Conservation (phyloP, 2,797 vertebrate genomes). For the Nannoperca australis region DNA sequence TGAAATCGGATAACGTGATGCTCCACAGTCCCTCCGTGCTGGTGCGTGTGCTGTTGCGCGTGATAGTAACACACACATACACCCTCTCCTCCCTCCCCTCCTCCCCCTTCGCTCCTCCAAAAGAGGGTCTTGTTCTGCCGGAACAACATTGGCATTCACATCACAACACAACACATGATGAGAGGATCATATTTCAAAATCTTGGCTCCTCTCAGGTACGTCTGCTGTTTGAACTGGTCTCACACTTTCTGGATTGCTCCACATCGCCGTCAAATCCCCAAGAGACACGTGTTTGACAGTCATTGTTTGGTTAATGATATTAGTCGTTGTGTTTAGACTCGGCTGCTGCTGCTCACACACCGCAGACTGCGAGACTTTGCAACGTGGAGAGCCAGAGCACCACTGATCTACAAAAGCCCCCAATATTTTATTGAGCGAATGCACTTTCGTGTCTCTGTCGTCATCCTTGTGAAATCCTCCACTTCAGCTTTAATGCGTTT, state of each 20-base stretch:
- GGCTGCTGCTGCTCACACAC: constrained; percentile 40
- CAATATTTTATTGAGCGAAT: constrained; percentile 41
- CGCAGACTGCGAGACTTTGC: constrained; percentile 12
- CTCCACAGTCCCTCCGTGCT: constrained; percentile 28
- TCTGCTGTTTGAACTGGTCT: constrained; percentile 50
- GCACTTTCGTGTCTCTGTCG: constrained; percentile 60
- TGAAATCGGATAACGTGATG: constrained; percentile 25
- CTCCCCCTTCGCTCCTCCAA: constrained; percentile 39
- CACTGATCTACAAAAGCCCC: constrained; percentile 40
- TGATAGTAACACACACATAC: constrained; percentile 31
- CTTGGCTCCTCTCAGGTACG: constrained; percentile 44
- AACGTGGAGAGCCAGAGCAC: not conserved
- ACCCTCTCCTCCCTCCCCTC: constrained; percentile 18
- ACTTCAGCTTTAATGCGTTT: constrained; percentile 47
- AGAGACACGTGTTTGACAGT: constrained; percentile 52
- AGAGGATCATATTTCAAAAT: constrained; percentile 51
- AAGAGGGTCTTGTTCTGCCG: constrained; percentile 46
- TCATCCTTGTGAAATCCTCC: constrained; percentile 51
- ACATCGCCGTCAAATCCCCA: constrained; percentile 39
- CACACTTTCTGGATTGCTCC: constrained; percentile 37
- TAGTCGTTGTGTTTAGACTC: constrained; percentile 50
- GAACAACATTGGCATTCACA: constrained; percentile 68
- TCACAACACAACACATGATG: constrained; percentile 34
- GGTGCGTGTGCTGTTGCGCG: constrained; percentile 30
- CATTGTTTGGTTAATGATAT: constrained; percentile 60